These are phyloP conservation scores for Deilephila porcellus DNA, from an alignment of 2,888 invertebrate genomes.

Conservation along the genomic window DNA sequence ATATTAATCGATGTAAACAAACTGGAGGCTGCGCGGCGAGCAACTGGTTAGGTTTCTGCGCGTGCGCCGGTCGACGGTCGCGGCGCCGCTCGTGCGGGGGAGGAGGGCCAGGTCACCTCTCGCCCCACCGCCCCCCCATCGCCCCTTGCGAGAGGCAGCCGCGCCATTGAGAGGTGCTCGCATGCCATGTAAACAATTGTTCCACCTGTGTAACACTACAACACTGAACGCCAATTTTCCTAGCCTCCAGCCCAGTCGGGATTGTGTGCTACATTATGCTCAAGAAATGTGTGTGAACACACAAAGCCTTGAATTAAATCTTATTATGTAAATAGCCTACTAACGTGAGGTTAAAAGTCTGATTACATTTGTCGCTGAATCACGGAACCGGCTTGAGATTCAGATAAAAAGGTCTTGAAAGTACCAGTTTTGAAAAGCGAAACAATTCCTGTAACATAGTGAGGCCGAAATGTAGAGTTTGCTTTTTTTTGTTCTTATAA, in stretches of 20 bases:
- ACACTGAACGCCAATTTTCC: neutral
- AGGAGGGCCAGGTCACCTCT: constrained; percentile 61
- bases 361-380: neutral
- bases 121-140: constrained; percentile 55
- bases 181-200: constrained; percentile 70
- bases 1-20: constrained; percentile 73
- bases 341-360: constrained; percentile 8
- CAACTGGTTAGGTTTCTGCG: constrained; percentile 79
- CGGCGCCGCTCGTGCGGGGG: constrained; percentile 46
- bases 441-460: neutral
- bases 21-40: constrained; percentile 81
- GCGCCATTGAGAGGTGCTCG: constrained; percentile 66
- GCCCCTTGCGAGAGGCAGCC: constrained; percentile 45
- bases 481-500: neutral
- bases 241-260: neutral
- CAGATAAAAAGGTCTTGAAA: neutral
- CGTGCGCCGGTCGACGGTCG: constrained; percentile 68
- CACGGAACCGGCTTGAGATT: neutral
- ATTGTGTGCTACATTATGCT: neutral
- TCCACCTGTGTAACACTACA: constrained; percentile 66
- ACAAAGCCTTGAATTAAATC: neutral
- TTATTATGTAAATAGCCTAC: neutral
- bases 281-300: neutral
- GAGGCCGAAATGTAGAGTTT: neutral
- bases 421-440: neutral